phyloP scores from a whole-genome alignment of 1,140 invertebrate genomes.

The Anadara kagoshimensis region DNA sequence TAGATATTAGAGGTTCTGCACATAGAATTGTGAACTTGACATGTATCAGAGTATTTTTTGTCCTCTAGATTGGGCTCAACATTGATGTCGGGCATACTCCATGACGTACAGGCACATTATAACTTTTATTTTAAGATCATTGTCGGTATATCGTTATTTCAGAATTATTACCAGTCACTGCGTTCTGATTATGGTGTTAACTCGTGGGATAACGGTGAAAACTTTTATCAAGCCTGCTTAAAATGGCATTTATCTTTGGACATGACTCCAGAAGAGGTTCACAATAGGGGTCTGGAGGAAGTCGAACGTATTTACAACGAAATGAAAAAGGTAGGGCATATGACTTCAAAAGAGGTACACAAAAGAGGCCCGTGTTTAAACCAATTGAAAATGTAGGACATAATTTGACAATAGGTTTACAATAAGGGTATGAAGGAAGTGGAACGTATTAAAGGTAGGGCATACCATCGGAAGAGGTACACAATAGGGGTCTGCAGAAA shows the following conservation, averaged over 20 bases:
- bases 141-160: no score
- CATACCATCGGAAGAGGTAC: constrained; percentile 70
- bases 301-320: constrained; percentile 69
- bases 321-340: constrained; percentile 64
- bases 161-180: constrained; percentile 12
- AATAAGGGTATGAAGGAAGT: constrained; percentile 71
- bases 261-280: constrained; percentile 70
- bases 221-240: constrained; percentile 73
- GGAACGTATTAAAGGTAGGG: constrained; percentile 67
- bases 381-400: no score
- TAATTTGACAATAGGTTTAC: constrained; percentile 71
- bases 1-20: no score
- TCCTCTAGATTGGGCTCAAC: no score
- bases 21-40: no score
- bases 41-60: no score
- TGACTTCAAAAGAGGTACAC: no score
- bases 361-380: no score
- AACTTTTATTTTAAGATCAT: no score
- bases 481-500: constrained; percentile 70
- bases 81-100: no score
- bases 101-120: no score
- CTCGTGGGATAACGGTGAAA: constrained; percentile 63
- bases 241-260: constrained; percentile 72
- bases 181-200: constrained; percentile 64
- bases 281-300: constrained; percentile 71